Evolutionary conservation across 2,888 invertebrate species (phyloP).

Genomic region (Dromius quadrimaculatus): DNA sequence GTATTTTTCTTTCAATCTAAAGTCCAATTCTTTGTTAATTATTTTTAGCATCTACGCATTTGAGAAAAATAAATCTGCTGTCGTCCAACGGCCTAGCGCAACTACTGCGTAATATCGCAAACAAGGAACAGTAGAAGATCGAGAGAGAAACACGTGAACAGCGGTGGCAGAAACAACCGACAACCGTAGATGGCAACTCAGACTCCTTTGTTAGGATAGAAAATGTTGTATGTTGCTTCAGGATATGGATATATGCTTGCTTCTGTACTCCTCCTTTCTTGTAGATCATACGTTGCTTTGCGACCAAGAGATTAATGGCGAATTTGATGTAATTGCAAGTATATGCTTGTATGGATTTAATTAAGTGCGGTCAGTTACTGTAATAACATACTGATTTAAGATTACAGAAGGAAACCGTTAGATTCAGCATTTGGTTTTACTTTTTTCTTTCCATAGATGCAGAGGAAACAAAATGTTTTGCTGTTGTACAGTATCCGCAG

Average conservation of each 20-base stretch:
- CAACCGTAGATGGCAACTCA: background rate
- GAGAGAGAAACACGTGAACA: background rate
- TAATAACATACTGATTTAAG: background rate
- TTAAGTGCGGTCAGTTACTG: background rate
- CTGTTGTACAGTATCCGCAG: too few species aligned
- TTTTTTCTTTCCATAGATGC: too few species aligned
- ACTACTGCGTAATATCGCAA: background rate
- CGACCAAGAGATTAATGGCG: background rate
- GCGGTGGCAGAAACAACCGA: background rate
- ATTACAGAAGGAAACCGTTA: background rate
- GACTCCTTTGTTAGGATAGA: background rate
- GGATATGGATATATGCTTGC: background rate
- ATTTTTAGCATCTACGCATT: slow-evolving; percentile 2
- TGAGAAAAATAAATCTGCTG: background rate
- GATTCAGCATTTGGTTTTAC: too few species aligned
- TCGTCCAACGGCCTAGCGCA: background rate
- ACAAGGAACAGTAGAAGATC: background rate
- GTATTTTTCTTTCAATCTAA: background rate
- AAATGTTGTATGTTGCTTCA: background rate
- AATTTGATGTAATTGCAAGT: background rate
- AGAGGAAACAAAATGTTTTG: too few species aligned
- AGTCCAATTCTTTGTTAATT: background rate
- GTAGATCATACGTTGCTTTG: background rate
- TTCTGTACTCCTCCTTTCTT: background rate
- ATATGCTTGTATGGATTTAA: background rate